These are phyloP conservation scores for Polyommatus icarus DNA, from an alignment of 2,888 invertebrate genomes.

Conservation along the genomic window DNA sequence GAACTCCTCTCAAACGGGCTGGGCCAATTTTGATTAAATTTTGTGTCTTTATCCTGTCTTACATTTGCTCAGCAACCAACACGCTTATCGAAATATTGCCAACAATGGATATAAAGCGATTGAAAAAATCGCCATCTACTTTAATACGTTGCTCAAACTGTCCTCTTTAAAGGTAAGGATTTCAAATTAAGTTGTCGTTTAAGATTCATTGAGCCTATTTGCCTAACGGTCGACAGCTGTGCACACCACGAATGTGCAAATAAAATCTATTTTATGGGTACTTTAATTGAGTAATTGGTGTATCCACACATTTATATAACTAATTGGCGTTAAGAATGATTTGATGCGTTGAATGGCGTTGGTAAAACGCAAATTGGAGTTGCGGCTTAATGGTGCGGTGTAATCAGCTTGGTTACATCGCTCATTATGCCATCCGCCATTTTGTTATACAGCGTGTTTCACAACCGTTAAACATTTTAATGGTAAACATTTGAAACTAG, in stretches of 20 bases:
- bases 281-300: conserved; percentile 26
- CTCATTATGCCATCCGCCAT: conserved; percentile 32
- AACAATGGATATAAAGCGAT: no score
- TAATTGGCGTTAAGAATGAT: conserved; percentile 34
- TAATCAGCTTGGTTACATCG: conserved; percentile 34
- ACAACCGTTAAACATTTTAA: conserved; percentile 5
- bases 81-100: no score
- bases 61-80: no score
- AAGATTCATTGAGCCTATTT: neutral
- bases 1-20: no score
- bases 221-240: neutral
- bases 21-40: no score
- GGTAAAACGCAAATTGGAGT: conserved; percentile 33
- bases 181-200: no score
- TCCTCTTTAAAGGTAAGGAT: no score
- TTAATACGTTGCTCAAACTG: no score
- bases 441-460: conserved; percentile 30
- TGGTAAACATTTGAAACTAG: neutral
- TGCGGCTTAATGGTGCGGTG: conserved; percentile 31
- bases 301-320: conserved; percentile 31
- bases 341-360: conserved; percentile 32
- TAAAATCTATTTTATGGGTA: conserved; percentile 22
- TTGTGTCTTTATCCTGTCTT: no score
- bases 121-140: no score
- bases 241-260: neutral